Evolutionary conservation across 2,113 vertebrate genomes (phyloP).

Genomic region (Saimiri boliviensis): DNA sequence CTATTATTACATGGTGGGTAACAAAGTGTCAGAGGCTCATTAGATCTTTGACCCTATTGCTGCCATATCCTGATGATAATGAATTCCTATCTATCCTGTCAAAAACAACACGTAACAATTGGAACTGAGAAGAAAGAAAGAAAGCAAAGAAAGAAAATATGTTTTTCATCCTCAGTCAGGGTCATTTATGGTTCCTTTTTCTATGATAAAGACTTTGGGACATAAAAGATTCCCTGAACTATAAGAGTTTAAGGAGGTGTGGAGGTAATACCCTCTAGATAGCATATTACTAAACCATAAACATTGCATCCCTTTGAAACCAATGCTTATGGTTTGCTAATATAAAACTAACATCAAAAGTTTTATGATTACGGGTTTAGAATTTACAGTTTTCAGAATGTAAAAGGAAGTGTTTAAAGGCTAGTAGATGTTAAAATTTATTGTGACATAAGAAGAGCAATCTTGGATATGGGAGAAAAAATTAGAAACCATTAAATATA

Average conservation of each 20-base stretch:
- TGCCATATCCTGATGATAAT: neutral
- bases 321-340: too few relatives aligned
- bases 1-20: neutral
- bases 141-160: too few relatives aligned
- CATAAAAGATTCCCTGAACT: neutral
- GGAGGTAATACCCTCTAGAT: neutral
- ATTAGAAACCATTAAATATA: neutral
- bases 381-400: conserved; percentile 17
- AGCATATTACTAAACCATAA: neutral
- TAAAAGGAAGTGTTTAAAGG: neutral
- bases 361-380: neutral
- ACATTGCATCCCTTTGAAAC: neutral
- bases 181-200: neutral
- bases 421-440: neutral
- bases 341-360: neutral
- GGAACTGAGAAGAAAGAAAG: neutral
- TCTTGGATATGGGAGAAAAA: neutral
- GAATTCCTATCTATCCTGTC: neutral
- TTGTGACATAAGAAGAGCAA: neutral
- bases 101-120: neutral
- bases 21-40: neutral
- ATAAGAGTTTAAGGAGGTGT: neutral
- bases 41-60: neutral
- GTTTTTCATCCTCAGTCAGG: neutral
- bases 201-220: neutral